Base-by-base conservation (phyloP, 2,888 invertebrate genomes). In the Tetragonula carbonaria region DNA sequence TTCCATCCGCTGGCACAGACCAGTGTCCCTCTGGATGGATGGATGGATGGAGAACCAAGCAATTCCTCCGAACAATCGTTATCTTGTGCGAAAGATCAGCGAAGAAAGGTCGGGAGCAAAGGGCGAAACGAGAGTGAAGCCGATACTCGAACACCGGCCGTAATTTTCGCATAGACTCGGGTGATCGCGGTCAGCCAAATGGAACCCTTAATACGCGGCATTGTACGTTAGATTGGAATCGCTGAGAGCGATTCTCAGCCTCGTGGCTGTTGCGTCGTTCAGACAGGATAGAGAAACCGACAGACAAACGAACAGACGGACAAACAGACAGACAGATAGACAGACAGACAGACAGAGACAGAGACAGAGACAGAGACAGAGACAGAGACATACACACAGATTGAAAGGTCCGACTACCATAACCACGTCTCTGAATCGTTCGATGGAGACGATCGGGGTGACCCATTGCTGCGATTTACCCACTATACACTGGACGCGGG, bases 401-500 rank as follows among this genome's bases (percentile, higher is more conserved):
- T 87, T 90, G 90, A 90, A 89, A 85, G 79, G 74, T 73, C 67
- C 78, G 68, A 62, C 77, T 50, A 77, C 80, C 82, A 87, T 85
- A 73, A 82, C 86, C 78, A 71, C 81, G 76, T 80, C 78, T 80
- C 84, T 68, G 80, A 68, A 83, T 86, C 85, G 88, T 77, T 74
- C 88, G 90, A 90, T 82, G 80, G 91, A 90, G 91, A 87, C 85
- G 90, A 90, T 88, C 87, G 84, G 77, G 85, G 82, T 91, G 91
- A 91, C 91, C 91, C 88, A 91, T 91, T 91, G 87, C 84, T 91
- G 90, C 80, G 90, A 90, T 90, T 90, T 87, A 87, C 84, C 85
- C 85, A 55, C 75, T 82, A 68, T 55, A 67, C 81, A 74, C 70
- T 73, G 77, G 73, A 79, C 51, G 74, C 38, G 55, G 76, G 84